These are phyloP conservation scores for Pseudorasbora parva DNA, from an alignment of 2,113 vertebrate species.

Conservation along the genomic window DNA sequence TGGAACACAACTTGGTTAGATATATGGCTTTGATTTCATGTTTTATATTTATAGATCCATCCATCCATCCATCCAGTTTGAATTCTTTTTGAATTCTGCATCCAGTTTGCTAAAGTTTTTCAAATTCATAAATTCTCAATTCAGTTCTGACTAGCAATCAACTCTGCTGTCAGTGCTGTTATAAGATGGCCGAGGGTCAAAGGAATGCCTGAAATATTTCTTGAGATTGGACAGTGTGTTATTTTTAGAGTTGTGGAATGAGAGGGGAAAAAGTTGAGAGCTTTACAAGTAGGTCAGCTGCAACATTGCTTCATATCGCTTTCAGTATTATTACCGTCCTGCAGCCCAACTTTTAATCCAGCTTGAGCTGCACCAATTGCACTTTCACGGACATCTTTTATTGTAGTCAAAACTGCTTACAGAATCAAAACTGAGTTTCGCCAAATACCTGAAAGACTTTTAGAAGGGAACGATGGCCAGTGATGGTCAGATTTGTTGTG, in stretches of 20 bases:
- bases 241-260: constrained; percentile 78
- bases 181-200: constrained; percentile 71
- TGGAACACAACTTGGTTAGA: too few species aligned
- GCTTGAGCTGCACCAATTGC: constrained; percentile 62
- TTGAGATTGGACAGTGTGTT: constrained; percentile 75
- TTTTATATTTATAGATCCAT: too few species aligned
- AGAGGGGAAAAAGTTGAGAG: constrained; percentile 75
- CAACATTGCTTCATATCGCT: constrained; percentile 72
- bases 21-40: too few species aligned
- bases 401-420: constrained; percentile 25
- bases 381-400: constrained; percentile 57
- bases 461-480: neutral
- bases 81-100: neutral
- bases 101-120: neutral
- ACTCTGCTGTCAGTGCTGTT: constrained; percentile 68
- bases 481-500: constrained; percentile 17
- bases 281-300: constrained; percentile 79
- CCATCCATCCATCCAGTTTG: too few species aligned
- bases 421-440: constrained; percentile 12
- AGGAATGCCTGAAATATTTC: constrained; percentile 72
- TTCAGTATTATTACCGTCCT: constrained; percentile 75
- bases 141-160: constrained; percentile 47
- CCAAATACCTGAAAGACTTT: constrained; percentile 22
- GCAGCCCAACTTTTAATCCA: constrained; percentile 72
- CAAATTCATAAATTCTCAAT: neutral